Percentiles rank a stretch among this genome's conserved stretches.
Evolutionary conservation across 2,888 invertebrate genomes (phyloP).

Genomic region (Phasia obesa): DNA sequence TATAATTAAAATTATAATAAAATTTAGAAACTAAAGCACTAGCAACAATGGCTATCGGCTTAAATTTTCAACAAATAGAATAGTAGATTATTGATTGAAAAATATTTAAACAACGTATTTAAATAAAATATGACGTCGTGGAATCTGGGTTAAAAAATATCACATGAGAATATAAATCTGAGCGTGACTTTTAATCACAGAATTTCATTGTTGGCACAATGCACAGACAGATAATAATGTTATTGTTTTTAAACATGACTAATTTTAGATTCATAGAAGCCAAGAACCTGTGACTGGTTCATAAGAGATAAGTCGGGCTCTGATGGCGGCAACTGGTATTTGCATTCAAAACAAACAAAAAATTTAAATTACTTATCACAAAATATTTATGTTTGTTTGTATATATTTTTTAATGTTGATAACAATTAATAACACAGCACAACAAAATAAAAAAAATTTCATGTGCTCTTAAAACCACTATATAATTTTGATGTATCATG

Average conservation of each 20-base stretch:
- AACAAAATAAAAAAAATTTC: too few species aligned
- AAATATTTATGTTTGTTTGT: too few species aligned
- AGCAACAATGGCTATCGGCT: too few species aligned
- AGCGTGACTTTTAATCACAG: slow-evolving; percentile 32
- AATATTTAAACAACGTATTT: too few species aligned
- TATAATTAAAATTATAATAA: too few species aligned
- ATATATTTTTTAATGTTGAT: too few species aligned
- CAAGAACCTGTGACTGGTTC: slow-evolving; percentile 23
- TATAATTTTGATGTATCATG: too few species aligned
- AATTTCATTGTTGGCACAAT: slow-evolving; percentile 14
- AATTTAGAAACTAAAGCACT: too few species aligned
- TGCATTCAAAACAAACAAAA: neutral
- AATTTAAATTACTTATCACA: neutral
- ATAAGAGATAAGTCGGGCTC: slow-evolving; percentile 7
- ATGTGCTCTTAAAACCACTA: too few species aligned
- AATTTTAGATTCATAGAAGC: slow-evolving; percentile 6
- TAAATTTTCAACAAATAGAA: too few species aligned
- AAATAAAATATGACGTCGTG: neutral
- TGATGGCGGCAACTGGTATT: slow-evolving; percentile 11
- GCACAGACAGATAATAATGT: slow-evolving; percentile 30
- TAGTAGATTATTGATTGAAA: too few species aligned
- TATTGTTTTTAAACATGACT: slow-evolving; percentile 32
- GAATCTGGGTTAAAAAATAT: slow-evolving; percentile 35
- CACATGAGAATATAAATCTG: slow-evolving; percentile 48
- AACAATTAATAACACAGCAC: too few species aligned